These are phyloP conservation scores for Nineta flava DNA, from an alignment of 2,888 invertebrate genomes.

Conservation along the genomic window DNA sequence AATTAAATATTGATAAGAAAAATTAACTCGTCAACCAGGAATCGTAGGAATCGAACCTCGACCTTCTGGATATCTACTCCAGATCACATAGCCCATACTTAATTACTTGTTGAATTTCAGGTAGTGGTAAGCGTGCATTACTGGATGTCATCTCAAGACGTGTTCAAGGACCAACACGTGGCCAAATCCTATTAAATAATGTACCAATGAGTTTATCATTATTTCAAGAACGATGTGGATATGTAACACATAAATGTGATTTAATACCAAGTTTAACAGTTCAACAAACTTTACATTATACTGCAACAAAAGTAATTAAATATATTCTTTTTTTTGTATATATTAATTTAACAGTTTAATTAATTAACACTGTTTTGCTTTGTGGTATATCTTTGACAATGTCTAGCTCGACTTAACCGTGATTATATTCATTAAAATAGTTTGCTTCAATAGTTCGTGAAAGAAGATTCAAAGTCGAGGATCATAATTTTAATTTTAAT, in stretches of 20 bases:
- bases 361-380: background rate
- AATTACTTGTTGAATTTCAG: conserved; percentile 28
- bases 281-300: conserved; percentile 67
- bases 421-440: too few species aligned
- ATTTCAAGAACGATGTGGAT: conserved; percentile 74
- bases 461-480: too few species aligned
- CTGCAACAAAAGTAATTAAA: conserved; percentile 51
- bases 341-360: background rate
- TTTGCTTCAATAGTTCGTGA: too few species aligned
- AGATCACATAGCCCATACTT: too few species aligned
- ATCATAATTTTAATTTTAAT: too few species aligned
- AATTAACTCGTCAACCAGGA: too few species aligned
- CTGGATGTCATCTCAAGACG: conserved; percentile 80
- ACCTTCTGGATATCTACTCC: too few species aligned
- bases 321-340: background rate
- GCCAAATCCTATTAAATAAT: conserved; percentile 79
- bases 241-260: conserved; percentile 74
- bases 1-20: too few species aligned
- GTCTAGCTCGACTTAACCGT: background rate
- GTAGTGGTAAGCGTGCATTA: conserved; percentile 87
- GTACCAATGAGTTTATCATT: conserved; percentile 64
- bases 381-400: too few species aligned
- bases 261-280: conserved; percentile 77
- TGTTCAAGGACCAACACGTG: conserved; percentile 66
- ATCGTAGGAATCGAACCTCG: too few species aligned